Percentiles rank a stretch among this genome's conserved stretches.
Conservation (phyloP, 2,797 vertebrate genomes). For the Takifugu ocellatus region DNA sequence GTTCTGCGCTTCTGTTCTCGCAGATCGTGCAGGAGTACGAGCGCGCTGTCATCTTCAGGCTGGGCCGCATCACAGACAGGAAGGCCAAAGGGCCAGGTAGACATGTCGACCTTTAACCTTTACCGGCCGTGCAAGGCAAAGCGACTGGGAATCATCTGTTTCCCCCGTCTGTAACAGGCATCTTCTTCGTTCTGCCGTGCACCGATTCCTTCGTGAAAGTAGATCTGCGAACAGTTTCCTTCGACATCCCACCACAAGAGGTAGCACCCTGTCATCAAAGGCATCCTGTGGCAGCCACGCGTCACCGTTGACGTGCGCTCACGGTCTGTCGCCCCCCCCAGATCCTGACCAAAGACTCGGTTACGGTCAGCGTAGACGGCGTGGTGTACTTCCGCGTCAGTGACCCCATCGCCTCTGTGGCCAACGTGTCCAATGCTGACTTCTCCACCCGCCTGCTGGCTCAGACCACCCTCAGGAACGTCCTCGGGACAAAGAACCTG, state of each 20-base stretch:
- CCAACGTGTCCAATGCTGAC: slow-evolving; percentile 77
- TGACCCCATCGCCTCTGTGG: slow-evolving; percentile 79
- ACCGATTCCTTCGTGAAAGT: slow-evolving; percentile 78
- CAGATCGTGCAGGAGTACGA: slow-evolving; percentile 83
- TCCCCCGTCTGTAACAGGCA: slow-evolving; percentile 53
- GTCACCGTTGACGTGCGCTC: neutral
- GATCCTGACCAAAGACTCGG: slow-evolving; percentile 82
- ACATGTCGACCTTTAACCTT: neutral
- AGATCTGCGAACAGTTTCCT: slow-evolving; percentile 79
- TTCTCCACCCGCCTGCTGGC: slow-evolving; percentile 77
- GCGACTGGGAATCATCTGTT: neutral
- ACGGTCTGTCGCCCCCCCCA: slow-evolving; percentile 19
- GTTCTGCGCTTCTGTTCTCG: neutral
- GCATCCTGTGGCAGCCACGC: neutral
- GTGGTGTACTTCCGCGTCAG: slow-evolving; percentile 81
- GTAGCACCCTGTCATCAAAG: slow-evolving; percentile 37
- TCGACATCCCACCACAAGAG: slow-evolving; percentile 84
- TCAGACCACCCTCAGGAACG: slow-evolving; percentile 80
- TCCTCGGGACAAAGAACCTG: slow-evolving; percentile 80
- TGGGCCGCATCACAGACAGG: slow-evolving; percentile 76
- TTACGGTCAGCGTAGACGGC: slow-evolving; percentile 77
- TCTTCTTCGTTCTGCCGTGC: slow-evolving; percentile 80
- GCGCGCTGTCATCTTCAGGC: slow-evolving; percentile 79
- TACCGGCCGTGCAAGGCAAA: neutral
- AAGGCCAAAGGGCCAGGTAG: slow-evolving; percentile 80